Conservation (phyloP, 2,797 vertebrate species). For the Manis pentadactyla region DNA sequence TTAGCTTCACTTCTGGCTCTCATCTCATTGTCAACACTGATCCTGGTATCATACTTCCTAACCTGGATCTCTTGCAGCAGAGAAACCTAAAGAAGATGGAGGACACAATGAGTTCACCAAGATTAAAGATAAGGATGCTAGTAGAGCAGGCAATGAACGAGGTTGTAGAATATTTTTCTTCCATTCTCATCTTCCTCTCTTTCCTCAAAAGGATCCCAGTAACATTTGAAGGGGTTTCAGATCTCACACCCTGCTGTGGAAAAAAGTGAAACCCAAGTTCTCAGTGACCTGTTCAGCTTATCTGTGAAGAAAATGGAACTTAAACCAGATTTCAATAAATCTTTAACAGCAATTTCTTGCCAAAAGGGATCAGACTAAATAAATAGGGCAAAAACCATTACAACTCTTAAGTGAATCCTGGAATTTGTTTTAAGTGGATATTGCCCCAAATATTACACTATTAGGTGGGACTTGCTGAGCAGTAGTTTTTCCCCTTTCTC, state of each 20-base stretch:
- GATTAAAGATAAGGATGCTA: conserved; percentile 62
- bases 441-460: background rate
- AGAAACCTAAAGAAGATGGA: conserved; percentile 65
- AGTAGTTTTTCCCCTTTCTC: background rate
- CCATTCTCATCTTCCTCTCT: conserved; percentile 31
- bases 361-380: background rate
- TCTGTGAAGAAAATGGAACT: background rate
- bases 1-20: background rate
- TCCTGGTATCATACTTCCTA: conserved; percentile 37
- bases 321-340: background rate
- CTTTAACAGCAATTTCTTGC: background rate
- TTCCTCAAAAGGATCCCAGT: conserved; percentile 18
- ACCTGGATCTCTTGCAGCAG: conserved; percentile 59
- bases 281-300: background rate
- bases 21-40: background rate
- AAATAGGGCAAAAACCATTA: background rate
- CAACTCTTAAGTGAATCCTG: background rate
- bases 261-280: background rate
- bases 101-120: conserved; percentile 37
- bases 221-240: background rate
- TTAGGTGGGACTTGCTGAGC: background rate
- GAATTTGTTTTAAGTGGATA: background rate
- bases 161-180: conserved; percentile 59
- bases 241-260: background rate
- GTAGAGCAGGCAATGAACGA: conserved; percentile 66